Evolutionary conservation across 2,797 vertebrate genomes (phyloP), one percentile per base, ranked within the genome.

Genomic region (Anguilla pacifica): DNA sequence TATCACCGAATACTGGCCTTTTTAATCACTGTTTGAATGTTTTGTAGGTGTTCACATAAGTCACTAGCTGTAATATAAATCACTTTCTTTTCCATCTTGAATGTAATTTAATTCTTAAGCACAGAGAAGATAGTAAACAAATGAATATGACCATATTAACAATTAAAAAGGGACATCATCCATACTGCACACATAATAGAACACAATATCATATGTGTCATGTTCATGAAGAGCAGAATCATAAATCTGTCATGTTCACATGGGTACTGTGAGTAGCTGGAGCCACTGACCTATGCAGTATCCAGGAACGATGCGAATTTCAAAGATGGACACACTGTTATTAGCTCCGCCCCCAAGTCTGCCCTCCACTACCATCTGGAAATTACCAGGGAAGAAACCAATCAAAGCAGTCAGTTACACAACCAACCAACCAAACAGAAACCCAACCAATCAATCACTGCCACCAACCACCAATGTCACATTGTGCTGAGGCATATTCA

Each of bases 271-370:
- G 17, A 35, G 39, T 19, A 1, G 25, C 67, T 31, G 57, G 25
- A 79, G 9, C 86, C 81, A 95, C 95, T 35, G 57, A 96, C 96
- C 96, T 86, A 99, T 95, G 91, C 98, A 99, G 93, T 97, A 98
- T 93, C 97, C 97, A 0, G 97, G 93, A 88, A 95, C 97, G 93
- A 99, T 96, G 94, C 97, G 97, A 92, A 99, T 97, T 96, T 99
- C 97, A 95, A 97, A 98, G 89, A 99, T 89, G 89, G 98, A 97
- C 92, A 99, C 96, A 88, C 97, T 98, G 94, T 96, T 94, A 19
- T 91, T 95, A 84, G 92, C 88, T 61, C 91, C 95, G 89, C 84
- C 91, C 88, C 97, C 96, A 13, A 97, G 93, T 92, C 95, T 93
- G 85, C 96, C 98, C 94, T 98, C 97, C 64, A 99, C 90, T 89